Evolutionary conservation across 1,140 invertebrate species (phyloP).

Genomic region (Dendroctonus ponderosae): DNA sequence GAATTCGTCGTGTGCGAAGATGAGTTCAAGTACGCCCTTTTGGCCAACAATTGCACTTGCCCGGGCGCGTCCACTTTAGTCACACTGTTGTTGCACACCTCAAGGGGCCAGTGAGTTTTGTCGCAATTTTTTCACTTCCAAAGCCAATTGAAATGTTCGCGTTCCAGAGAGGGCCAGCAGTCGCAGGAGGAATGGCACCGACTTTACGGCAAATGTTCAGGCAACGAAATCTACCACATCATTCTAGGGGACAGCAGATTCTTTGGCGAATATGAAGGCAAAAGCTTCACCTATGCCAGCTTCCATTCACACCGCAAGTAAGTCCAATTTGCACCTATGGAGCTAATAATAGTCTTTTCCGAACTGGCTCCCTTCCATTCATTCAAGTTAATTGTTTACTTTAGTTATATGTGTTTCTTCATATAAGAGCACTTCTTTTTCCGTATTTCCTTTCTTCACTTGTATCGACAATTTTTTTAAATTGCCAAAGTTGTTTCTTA

Average conservation of each 20-base stretch:
- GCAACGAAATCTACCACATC: conserved; percentile 99
- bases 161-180: conserved; percentile 88
- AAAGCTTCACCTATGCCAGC: conserved; percentile 97
- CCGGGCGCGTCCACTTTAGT: conserved; percentile 95
- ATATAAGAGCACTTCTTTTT: too few relatives aligned
- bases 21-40: conserved; percentile 93
- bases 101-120: conserved; percentile 86
- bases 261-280: conserved; percentile 97
- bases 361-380: too few relatives aligned
- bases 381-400: too few relatives aligned
- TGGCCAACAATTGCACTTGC: conserved; percentile 97
- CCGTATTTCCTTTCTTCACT: too few relatives aligned
- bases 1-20: conserved; percentile 98
- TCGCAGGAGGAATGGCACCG: conserved; percentile 97
- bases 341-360: too few relatives aligned
- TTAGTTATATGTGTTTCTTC: too few relatives aligned
- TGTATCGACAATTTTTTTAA: too few relatives aligned
- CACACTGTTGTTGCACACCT: conserved; percentile 92
- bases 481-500: too few relatives aligned
- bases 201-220: conserved; percentile 94
- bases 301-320: conserved; percentile 98
- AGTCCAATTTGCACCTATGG: background rate
- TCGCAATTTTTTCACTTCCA: background rate
- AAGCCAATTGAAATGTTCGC: background rate
- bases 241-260: conserved; percentile 91